phyloP scores from a whole-genome alignment of 2,797 vertebrate species.

The Premnoplex brunnescens region DNA sequence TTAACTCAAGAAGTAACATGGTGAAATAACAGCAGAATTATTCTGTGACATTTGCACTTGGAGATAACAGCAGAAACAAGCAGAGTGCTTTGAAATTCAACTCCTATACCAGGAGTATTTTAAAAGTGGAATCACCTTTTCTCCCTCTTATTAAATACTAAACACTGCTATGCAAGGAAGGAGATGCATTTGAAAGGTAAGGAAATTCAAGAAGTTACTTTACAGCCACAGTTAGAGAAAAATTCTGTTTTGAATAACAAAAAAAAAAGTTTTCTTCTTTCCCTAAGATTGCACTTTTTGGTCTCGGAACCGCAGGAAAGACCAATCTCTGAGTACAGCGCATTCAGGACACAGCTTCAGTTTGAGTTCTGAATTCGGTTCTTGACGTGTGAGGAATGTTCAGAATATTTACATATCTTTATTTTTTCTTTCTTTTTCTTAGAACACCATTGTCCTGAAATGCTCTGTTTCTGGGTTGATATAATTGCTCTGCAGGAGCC shows the following conservation, averaged over 20 bases:
- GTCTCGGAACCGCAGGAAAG: background rate
- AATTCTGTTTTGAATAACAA: conserved; percentile 11
- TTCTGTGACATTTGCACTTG: conserved; percentile 44
- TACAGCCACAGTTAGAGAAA: background rate
- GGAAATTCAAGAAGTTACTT: background rate
- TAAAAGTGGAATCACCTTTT: conserved; percentile 20
- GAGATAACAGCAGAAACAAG: conserved; percentile 24
- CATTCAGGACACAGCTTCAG: background rate
- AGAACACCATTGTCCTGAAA: background rate
- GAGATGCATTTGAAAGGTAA: background rate
- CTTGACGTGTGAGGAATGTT: background rate
- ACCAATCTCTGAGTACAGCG: background rate
- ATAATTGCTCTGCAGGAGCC: background rate
- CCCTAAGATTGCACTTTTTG: background rate
- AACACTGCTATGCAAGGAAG: background rate
- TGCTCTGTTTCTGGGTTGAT: background rate
- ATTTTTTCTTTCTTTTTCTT: background rate
- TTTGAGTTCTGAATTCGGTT: conserved; percentile 15
- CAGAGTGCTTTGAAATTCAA: conserved; percentile 56
- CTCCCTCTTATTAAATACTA: conserved; percentile 6
- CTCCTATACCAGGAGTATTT: background rate
- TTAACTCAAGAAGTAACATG: conserved; percentile 51
- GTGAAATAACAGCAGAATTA: conserved; percentile 51
- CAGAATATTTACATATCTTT: conserved; percentile 25
- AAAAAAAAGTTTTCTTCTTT: background rate